Evolutionary conservation across 2,888 invertebrate species (phyloP).

Genomic region (Clivina fossor): DNA sequence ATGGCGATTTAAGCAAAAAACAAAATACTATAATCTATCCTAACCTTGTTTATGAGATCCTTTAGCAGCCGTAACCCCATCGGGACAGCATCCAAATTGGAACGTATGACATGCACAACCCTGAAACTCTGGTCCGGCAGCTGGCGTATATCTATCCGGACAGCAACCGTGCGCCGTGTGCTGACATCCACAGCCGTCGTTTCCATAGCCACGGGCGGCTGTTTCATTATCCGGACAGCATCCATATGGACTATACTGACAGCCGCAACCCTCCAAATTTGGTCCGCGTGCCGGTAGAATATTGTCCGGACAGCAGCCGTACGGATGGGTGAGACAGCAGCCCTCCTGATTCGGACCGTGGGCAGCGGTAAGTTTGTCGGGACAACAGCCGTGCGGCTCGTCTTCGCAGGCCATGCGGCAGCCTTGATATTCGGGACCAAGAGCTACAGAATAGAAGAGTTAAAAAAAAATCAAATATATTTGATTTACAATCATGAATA

Average conservation of each 20-base stretch:
- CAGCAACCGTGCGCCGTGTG: conserved; percentile 78
- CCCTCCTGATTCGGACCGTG: conserved; percentile 83
- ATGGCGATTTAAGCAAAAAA: too few species aligned
- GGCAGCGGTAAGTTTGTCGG: conserved; percentile 79
- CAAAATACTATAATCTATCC: too few species aligned
- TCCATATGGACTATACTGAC: conserved; percentile 72
- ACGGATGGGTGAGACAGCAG: conserved; percentile 71
- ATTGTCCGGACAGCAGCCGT: conserved; percentile 92
- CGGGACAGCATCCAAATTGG: conserved; percentile 89
- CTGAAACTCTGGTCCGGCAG: conserved; percentile 73
- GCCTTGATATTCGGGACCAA: conserved; percentile 71
- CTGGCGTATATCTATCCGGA: conserved; percentile 73
- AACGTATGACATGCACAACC: conserved; percentile 85
- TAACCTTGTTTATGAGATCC: conserved; percentile 69
- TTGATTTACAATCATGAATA: background rate
- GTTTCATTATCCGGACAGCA: conserved; percentile 86
- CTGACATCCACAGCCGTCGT: conserved; percentile 82
- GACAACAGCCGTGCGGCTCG: conserved; percentile 82
- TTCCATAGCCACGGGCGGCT: conserved; percentile 74
- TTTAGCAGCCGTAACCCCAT: conserved; percentile 74
- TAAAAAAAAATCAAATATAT: conserved; percentile 36
- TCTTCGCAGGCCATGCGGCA: conserved; percentile 71
- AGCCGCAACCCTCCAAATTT: conserved; percentile 76
- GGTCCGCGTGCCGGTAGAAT: conserved; percentile 79
- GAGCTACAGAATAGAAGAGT: too few species aligned